phyloP scores from a whole-genome alignment of 2,888 invertebrate species.

The Drosophila anomelani region DNA sequence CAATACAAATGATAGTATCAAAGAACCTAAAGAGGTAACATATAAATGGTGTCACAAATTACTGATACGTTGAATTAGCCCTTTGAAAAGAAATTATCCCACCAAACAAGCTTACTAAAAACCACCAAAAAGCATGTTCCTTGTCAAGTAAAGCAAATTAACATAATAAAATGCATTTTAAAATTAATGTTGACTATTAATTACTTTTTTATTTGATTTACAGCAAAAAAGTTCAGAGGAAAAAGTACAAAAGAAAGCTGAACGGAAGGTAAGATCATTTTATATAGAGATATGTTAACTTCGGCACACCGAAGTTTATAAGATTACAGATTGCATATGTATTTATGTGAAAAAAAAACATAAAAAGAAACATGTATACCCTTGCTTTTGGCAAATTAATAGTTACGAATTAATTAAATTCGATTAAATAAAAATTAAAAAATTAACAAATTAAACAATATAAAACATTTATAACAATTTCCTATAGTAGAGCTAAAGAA shows the following conservation, averaged over 20 bases:
- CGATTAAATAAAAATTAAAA: too few species aligned
- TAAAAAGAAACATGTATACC: too few species aligned
- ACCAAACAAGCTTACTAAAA: conserved; percentile 4
- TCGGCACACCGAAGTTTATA: too few species aligned
- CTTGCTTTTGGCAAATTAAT: too few species aligned
- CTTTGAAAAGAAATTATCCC: background rate
- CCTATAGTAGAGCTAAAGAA: too few species aligned
- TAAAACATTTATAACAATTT: too few species aligned
- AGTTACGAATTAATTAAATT: too few species aligned
- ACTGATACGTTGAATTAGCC: background rate
- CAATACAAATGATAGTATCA: background rate
- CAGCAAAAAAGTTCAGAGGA: conserved; percentile 75
- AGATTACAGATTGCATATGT: too few species aligned
- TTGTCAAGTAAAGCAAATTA: too few species aligned
- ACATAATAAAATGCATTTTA: background rate
- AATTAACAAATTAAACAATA: too few species aligned
- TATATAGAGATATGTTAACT: too few species aligned
- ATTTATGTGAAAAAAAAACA: too few species aligned
- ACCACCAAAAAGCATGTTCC: background rate
- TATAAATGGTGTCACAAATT: background rate
- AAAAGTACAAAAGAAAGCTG: conserved; percentile 74
- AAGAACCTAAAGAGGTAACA: background rate
- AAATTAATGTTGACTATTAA: background rate
- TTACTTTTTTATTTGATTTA: conserved; percentile 8
- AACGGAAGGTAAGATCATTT: conserved; percentile 66